These are phyloP conservation scores for Chaitophorus viminalis DNA, from an alignment of 2,888 invertebrate genomes.

Conservation along the genomic window DNA sequence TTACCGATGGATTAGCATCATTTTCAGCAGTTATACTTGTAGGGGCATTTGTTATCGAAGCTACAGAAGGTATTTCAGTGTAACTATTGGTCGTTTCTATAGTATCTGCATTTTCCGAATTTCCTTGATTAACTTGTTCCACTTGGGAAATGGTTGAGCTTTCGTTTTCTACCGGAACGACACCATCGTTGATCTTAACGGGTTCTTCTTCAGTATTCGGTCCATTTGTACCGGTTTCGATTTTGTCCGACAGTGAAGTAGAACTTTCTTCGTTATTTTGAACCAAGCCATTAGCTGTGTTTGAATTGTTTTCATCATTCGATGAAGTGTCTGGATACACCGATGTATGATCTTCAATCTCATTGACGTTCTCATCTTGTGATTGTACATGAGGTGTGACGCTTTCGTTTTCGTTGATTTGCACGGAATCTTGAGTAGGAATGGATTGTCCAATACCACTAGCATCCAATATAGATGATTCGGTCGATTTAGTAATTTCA, in stretches of 20 bases:
- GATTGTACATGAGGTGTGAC: conserved; percentile 12
- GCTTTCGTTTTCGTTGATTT: conserved; percentile 35
- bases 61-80: neutral
- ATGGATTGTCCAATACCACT: neutral
- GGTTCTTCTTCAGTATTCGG: neutral
- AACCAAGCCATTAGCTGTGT: neutral
- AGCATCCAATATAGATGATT: neutral
- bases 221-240: neutral
- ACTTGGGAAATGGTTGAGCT: neutral
- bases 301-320: conserved; percentile 16
- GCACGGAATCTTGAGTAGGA: neutral
- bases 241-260: neutral
- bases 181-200: neutral
- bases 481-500: neutral
- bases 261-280: neutral
- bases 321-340: neutral
- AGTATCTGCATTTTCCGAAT: neutral
- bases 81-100: conserved; percentile 33
- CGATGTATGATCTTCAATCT: conserved; percentile 15
- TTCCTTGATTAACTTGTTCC: conserved; percentile 15
- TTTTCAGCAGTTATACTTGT: neutral
- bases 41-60: neutral
- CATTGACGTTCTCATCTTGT: conserved; percentile 2
- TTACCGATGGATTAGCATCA: neutral
- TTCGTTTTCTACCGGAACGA: neutral